Percentiles rank a stretch among this genome's conserved stretches.
These are phyloP conservation scores for Poeciliopsis turneri DNA, from an alignment of 2,797 vertebrate genomes.

Conservation along the genomic window DNA sequence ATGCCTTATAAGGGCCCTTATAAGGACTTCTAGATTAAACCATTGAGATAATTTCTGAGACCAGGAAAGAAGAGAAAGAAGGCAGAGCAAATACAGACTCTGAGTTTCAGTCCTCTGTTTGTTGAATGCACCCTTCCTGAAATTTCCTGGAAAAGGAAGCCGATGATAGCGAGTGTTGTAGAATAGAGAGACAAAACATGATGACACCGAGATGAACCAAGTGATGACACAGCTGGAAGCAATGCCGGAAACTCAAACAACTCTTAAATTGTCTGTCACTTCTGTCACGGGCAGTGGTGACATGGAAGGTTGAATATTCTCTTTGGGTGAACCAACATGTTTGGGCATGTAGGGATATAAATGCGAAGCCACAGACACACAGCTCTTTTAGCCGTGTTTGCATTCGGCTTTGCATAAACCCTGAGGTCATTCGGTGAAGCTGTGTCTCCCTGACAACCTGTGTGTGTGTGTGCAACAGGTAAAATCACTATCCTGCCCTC, in stretches of 20 bases:
- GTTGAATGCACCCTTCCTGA: background rate
- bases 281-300: conserved; percentile 23
- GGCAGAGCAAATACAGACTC: conserved; percentile 27
- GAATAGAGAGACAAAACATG: conserved; percentile 18
- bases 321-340: conserved; percentile 33
- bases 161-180: conserved; percentile 1
- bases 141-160: conserved; percentile 13
- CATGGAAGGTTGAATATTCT: background rate
- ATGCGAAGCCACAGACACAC: conserved; percentile 16
- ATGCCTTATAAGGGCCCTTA: too few species aligned
- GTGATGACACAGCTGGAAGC: conserved; percentile 42
- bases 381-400: conserved; percentile 45
- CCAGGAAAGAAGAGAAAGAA: background rate
- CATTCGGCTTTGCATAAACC: conserved; percentile 65
- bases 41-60: conserved; percentile 10
- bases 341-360: conserved; percentile 34
- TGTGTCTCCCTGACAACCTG: conserved; percentile 36
- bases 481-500: conserved; percentile 4
- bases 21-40: background rate
- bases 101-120: conserved; percentile 18
- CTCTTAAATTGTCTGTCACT: conserved; percentile 36
- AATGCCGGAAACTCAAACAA: conserved; percentile 19
- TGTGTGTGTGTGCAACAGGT: conserved; percentile 16
- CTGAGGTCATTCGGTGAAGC: conserved; percentile 43
- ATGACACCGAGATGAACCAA: conserved; percentile 19